Conservation (phyloP, 2,888 invertebrate genomes). For the Chymomyza procnemis region DNA sequence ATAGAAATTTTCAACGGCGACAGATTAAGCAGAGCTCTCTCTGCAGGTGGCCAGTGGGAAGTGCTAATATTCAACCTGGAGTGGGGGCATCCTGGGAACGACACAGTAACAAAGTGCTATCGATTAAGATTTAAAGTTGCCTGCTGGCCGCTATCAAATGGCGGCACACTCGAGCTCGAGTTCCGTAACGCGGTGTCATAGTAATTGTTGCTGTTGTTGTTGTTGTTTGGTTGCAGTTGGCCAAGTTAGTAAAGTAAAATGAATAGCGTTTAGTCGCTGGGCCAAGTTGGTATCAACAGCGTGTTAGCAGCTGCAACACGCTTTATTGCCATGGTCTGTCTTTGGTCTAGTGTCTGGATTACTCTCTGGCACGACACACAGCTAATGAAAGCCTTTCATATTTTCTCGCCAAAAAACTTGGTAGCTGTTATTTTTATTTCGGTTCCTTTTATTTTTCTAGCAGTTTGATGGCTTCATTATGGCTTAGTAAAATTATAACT, state of each 20-base stretch:
- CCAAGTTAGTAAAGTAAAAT: neutral
- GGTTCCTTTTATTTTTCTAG: neutral
- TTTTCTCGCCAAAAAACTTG: neutral
- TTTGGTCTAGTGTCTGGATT: neutral
- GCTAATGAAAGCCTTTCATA: conserved; percentile 42
- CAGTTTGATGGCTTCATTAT: conserved; percentile 52
- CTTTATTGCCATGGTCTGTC: neutral
- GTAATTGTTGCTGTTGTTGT: neutral
- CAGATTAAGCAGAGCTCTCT: conserved; percentile 39
- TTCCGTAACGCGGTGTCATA: conserved; percentile 3
- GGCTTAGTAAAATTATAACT: conserved; percentile 49
- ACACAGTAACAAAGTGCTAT: conserved; percentile 52
- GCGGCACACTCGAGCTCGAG: conserved; percentile 4
- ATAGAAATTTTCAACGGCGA: conserved; percentile 23
- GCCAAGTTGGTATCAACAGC: neutral
- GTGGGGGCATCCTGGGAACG: conserved; percentile 4
- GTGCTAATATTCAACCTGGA: conserved; percentile 23
- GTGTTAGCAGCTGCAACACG: neutral
- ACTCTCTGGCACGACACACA: conserved; percentile 10
- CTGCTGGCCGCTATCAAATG: conserved; percentile 36
- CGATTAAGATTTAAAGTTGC: conserved; percentile 61
- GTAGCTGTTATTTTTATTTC: neutral
- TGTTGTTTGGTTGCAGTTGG: neutral
- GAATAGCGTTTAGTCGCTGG: conserved; percentile 12
- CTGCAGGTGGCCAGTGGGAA: conserved; percentile 40